Percentiles rank a stretch among this genome's conserved stretches.
Evolutionary conservation across 2,888 invertebrate genomes (phyloP).

Genomic region (Epinotia ramella): DNA sequence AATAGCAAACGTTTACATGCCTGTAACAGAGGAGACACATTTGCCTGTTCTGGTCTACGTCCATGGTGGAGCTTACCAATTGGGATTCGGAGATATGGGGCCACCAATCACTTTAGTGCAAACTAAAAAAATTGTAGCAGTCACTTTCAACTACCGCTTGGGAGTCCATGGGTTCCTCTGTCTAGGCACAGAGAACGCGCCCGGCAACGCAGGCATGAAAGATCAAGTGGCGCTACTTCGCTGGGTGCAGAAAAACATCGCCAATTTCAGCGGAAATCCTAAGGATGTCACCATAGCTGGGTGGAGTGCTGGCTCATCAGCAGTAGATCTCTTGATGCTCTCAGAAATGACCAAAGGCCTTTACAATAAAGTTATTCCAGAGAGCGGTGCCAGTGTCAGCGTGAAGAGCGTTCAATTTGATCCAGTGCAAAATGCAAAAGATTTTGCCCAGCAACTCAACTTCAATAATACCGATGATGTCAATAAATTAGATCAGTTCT

Average conservation of each 20-base stretch:
- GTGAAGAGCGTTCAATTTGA: conserved; percentile 38
- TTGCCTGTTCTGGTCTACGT: conserved; percentile 46
- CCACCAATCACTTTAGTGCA: conserved; percentile 34
- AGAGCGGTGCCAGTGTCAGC: conserved; percentile 46
- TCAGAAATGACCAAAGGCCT: conserved; percentile 42
- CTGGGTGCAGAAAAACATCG: conserved; percentile 48
- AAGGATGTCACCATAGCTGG: conserved; percentile 47
- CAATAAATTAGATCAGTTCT: conserved; percentile 23
- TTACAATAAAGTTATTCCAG: conserved; percentile 47
- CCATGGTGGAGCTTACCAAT: conserved; percentile 46
- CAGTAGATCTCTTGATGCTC: conserved; percentile 46
- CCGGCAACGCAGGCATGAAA: conserved; percentile 49
- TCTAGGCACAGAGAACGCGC: conserved; percentile 47
- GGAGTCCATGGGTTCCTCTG: conserved; percentile 46
- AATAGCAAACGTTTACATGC: conserved; percentile 37
- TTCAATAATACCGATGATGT: conserved; percentile 27
- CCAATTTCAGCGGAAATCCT: conserved; percentile 47
- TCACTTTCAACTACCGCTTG: conserved; percentile 47
- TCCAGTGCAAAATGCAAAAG: conserved; percentile 32
- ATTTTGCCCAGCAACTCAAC: conserved; percentile 20
- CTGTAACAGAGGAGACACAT: conserved; percentile 42
- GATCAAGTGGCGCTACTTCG: conserved; percentile 46
- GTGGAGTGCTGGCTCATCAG: conserved; percentile 46
- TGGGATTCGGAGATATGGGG: conserved; percentile 27
- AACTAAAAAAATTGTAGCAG: conserved; percentile 43